Base-by-base conservation (phyloP, 2,888 invertebrate genomes). In the Phytoseiulus persimilis region DNA sequence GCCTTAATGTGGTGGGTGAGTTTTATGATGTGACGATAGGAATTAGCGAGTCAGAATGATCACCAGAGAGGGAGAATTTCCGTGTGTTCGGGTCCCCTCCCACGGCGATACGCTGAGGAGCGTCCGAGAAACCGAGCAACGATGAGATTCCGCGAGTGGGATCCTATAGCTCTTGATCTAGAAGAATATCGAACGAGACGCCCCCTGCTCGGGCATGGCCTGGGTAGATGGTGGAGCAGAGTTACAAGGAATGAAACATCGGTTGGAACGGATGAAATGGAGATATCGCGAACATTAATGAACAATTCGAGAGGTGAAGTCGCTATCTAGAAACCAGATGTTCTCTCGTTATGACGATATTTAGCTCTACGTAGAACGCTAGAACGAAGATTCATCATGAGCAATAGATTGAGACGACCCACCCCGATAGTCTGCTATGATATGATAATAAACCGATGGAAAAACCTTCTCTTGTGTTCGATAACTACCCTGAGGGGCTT, bases 371-470 rank as follows among this genome's bases (percentile, higher is more conserved):
- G 65, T 65, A 23, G 65, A 28, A 65, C 14, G 65, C 65, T 65
- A 65, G 65, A 11, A 65, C 28, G 65, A 23, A 65, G 65, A 11
- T 87, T 87, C n/a, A 87, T 87, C 87, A 87, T 87, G 5, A 87
- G 87, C 87, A 87, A 87, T 87, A 87, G 87, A 32, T 87, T 45
- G 39, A 87, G 87, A 33, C 31, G 65, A 65, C 65, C 65, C 33
- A 33, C 32, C 87, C 87, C 33, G 87, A 87, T 87, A 87, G 33
- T 87, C 87, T 33, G 87, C 87, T 87, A 87, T 32, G 18, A 87
- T 65, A 87, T 84, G 84, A 84, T 18, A 32, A 84, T 32, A 84
- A 87, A 87, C 33, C 33, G 9, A 32, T 45, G 32, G 31, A 87
- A 32, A n/a, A 87, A 11, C n/a, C 5, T 3, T 31, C 1, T 31